A percentile compares a stretch with the other conserved stretches of the same genome.
phyloP scores from a whole-genome alignment of 1,140 invertebrate species.

The Pseudomyrmex concolor region DNA sequence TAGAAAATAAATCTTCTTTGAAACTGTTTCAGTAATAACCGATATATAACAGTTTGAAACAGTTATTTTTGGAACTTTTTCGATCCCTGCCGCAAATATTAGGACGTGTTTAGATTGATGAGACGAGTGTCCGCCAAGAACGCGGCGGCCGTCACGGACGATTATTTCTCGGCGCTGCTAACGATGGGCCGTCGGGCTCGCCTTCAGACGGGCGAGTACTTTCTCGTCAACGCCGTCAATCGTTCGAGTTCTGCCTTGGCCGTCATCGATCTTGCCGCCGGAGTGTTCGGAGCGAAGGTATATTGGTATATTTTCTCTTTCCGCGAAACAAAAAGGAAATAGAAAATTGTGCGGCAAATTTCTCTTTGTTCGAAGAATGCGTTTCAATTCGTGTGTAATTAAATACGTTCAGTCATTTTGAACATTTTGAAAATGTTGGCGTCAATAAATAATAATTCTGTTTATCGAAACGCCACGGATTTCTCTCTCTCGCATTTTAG shows the following conservation, averaged over 20 bases:
- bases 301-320: background rate
- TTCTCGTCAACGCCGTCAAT: constrained; percentile 49
- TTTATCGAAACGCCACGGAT: background rate
- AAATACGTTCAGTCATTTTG: too few species aligned
- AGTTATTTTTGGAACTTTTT: too few species aligned
- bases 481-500: constrained; percentile 1
- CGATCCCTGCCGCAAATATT: constrained; percentile 17
- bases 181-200: constrained; percentile 47
- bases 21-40: too few species aligned
- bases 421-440: too few species aligned
- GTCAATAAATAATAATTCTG: background rate
- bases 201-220: constrained; percentile 29
- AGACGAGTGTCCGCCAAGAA: constrained; percentile 13
- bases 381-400: background rate
- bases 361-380: too few species aligned
- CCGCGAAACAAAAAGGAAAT: background rate
- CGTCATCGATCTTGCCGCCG: constrained; percentile 38
- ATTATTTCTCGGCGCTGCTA: constrained; percentile 59
- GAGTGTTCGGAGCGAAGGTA: constrained; percentile 58
- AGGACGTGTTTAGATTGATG: constrained; percentile 56
- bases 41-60: too few species aligned
- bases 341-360: background rate
- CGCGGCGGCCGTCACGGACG: constrained; percentile 35
- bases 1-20: too few species aligned
- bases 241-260: constrained; percentile 43